These are phyloP conservation scores for Simalia tracyae DNA, from an alignment of 2,797 vertebrate genomes.

Conservation along the genomic window DNA sequence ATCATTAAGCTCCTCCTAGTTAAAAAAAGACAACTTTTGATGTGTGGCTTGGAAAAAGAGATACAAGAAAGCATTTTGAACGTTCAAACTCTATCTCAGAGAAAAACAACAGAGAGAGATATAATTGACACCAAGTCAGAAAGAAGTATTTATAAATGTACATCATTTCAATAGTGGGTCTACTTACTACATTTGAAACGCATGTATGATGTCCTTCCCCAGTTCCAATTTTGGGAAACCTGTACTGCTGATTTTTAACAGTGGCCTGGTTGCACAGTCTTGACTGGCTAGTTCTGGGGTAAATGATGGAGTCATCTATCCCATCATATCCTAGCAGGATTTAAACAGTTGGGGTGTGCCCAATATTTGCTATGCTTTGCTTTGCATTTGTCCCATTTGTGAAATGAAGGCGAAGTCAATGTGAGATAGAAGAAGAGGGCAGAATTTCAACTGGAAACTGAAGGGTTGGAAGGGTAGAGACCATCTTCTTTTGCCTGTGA, in stretches of 20 bases:
- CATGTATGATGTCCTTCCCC: background rate
- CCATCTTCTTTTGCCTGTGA: background rate
- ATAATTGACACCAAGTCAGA: background rate
- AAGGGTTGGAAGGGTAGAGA: background rate
- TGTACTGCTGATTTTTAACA: background rate
- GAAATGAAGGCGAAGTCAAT: background rate
- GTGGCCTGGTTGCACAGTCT: background rate
- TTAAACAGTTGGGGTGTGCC: background rate
- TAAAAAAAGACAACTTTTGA: slow-evolving; percentile 28
- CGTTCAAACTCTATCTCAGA: background rate
- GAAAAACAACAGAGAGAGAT: background rate
- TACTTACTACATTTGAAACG: background rate
- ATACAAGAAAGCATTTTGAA: background rate
- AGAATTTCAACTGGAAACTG: background rate
- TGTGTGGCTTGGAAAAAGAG: background rate
- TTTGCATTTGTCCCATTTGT: background rate
- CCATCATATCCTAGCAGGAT: background rate
- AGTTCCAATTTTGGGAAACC: background rate
- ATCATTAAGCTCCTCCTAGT: slow-evolving; percentile 89
- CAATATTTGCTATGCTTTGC: background rate
- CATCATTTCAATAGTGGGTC: background rate
- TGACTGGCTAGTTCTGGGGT: background rate
- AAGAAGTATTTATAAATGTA: background rate
- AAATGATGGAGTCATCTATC: background rate
- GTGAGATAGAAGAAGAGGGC: background rate